A percentile compares a stretch with the other conserved stretches of the same genome.
phyloP scores from a whole-genome alignment of 1,140 invertebrate genomes.

The Pachypeltis micranthus region DNA sequence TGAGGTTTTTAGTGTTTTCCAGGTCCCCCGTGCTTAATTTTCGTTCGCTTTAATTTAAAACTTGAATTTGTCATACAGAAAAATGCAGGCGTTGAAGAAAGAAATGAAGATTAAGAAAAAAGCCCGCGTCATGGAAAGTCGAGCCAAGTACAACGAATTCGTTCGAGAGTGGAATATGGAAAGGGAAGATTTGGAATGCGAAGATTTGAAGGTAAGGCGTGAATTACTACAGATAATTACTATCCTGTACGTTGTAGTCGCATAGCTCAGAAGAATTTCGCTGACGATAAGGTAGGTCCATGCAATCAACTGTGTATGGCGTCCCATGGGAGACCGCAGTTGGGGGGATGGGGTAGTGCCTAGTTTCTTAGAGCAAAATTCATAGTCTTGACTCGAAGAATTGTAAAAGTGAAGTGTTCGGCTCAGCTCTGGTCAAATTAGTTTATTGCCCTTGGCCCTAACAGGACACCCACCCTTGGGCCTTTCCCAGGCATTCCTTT shows the following conservation, averaged over 20 bases:
- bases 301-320: too few relatives aligned
- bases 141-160: conserved; percentile 27
- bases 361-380: too few relatives aligned
- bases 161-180: conserved; percentile 29
- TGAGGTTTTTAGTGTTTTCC: conserved; percentile 2
- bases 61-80: neutral
- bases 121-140: conserved; percentile 25
- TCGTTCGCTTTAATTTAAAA: neutral
- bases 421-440: too few relatives aligned
- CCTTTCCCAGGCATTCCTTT: too few relatives aligned
- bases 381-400: too few relatives aligned
- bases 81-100: conserved; percentile 8
- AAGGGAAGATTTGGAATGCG: conserved; percentile 29
- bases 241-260: neutral
- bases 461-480: too few relatives aligned
- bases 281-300: neutral
- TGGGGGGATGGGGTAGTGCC: too few relatives aligned
- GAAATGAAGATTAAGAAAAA: conserved; percentile 22
- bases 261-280: too few relatives aligned
- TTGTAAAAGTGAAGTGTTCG: too few relatives aligned
- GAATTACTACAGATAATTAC: too few relatives aligned
- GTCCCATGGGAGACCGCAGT: too few relatives aligned
- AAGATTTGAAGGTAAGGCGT: conserved; percentile 29
- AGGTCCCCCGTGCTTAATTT: neutral
- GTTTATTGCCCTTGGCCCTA: too few relatives aligned